These are phyloP conservation scores for Aphidoletes aphidimyza DNA, from an alignment of 2,888 invertebrate genomes.

Conservation along the genomic window DNA sequence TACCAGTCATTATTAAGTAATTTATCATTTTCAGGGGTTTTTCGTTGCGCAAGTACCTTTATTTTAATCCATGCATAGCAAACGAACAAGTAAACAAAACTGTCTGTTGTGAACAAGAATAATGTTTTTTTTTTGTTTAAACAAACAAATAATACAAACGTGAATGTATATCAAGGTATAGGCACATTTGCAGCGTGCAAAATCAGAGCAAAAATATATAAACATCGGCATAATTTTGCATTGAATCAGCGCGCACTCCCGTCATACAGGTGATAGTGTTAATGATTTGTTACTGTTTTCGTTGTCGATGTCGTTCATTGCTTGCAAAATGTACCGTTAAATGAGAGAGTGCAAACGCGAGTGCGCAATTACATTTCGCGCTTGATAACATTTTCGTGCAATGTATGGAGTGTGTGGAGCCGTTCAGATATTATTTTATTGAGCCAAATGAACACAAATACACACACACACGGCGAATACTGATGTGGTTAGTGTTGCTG, in stretches of 20 bases:
- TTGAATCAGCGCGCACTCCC: not conserved
- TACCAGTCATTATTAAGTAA: not conserved
- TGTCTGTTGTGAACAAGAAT: no score
- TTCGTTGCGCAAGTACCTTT: slow-evolving; percentile 5
- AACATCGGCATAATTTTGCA: not conserved
- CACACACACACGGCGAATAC: no score
- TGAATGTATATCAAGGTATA: not conserved
- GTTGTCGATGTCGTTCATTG: slow-evolving; percentile 48
- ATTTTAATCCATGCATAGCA: not conserved
- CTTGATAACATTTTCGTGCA: not conserved
- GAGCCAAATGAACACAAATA: not conserved
- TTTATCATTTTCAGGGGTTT: slow-evolving; percentile 10
- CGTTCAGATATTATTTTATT: slow-evolving; percentile 6
- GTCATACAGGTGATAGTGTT: slow-evolving; percentile 34
- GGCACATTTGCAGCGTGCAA: not conserved
- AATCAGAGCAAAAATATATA: slow-evolving; percentile 22
- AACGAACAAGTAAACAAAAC: not conserved
- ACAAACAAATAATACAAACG: not conserved
- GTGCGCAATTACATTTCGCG: slow-evolving; percentile 13
- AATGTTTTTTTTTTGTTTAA: no score
- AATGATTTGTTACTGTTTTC: slow-evolving; percentile 50
- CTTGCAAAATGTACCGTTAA: slow-evolving; percentile 35
- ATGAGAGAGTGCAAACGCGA: slow-evolving; percentile 29
- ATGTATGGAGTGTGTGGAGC: not conserved
- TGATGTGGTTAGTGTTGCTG: no score